Evolutionary conservation across 2,113 vertebrate genomes (phyloP).

Genomic region (Cyrtonyx montezumae): DNA sequence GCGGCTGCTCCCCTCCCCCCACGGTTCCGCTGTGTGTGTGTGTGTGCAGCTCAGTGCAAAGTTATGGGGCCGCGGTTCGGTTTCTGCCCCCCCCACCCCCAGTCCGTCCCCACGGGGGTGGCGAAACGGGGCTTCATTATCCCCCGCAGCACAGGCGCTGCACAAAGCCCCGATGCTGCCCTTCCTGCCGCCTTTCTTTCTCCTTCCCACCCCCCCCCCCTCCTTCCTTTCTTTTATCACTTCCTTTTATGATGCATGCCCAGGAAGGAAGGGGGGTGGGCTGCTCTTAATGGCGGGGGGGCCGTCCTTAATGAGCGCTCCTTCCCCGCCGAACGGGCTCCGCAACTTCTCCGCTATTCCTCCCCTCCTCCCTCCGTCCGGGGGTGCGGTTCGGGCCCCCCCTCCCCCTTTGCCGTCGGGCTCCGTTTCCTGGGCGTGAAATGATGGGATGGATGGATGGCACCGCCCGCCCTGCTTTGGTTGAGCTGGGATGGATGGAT

Average conservation of each 20-base stretch:
- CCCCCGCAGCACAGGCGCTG: neutral
- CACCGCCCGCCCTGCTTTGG: neutral
- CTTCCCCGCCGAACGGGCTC: slow-evolving; percentile 45
- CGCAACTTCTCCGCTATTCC: slow-evolving; percentile 51
- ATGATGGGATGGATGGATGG: neutral
- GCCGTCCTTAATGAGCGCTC: neutral
- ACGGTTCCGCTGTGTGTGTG: too few relatives aligned
- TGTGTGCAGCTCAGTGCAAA: neutral
- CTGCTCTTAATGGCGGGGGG: slow-evolving; percentile 22
- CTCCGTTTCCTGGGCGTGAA: slow-evolving; percentile 40
- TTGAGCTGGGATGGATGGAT: slow-evolving; percentile 18
- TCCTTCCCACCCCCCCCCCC: neutral
- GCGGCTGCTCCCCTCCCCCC: too few relatives aligned
- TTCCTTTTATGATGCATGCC: slow-evolving; percentile 63
- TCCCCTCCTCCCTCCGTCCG: neutral
- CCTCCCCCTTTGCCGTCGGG: slow-evolving; percentile 15
- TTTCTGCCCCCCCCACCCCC: neutral
- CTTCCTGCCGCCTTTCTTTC: slow-evolving; percentile 60
- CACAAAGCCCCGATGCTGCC: slow-evolving; percentile 42
- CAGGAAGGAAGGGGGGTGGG: slow-evolving; percentile 36
- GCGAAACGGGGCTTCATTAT: neutral
- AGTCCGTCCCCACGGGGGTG: neutral
- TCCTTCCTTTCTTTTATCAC: slow-evolving; percentile 60
- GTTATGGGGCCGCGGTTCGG: neutral
- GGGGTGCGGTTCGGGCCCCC: neutral